Percentiles rank a stretch among this genome's conserved stretches.
These are phyloP conservation scores for Lepas anatifera DNA, from an alignment of 2,888 invertebrate genomes.

Conservation along the genomic window DNA sequence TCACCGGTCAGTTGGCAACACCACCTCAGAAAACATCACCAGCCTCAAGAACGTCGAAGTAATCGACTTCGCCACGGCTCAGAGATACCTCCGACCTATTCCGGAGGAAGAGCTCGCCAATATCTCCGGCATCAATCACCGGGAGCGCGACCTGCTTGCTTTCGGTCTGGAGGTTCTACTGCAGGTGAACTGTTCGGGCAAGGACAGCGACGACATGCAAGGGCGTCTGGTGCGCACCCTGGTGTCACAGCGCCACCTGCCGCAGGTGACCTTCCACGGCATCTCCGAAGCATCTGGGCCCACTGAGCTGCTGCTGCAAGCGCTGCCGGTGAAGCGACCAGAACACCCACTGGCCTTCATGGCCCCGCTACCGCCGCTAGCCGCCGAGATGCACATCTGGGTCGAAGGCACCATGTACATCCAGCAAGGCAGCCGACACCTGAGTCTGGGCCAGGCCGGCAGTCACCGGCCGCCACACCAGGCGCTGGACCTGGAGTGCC, in stretches of 20 bases:
- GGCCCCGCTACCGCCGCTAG: neutral
- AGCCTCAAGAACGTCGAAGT: neutral
- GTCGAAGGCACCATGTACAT: neutral
- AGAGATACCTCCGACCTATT: neutral
- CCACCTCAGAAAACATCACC: neutral
- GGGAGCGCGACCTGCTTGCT: neutral
- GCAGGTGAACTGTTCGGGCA: neutral
- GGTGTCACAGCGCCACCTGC: neutral
- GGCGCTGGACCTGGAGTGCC: neutral
- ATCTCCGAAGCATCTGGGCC: neutral
- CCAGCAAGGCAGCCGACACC: neutral
- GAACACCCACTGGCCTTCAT: neutral
- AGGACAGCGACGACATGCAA: neutral
- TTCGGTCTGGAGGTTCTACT: neutral
- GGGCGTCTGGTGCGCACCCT: neutral
- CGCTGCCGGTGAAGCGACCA: neutral
- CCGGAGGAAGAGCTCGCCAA: neutral
- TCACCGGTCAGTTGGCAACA: no score
- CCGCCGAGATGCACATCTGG: neutral
- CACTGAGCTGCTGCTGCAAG: slow-evolving; percentile 1
- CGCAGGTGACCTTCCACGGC: neutral
- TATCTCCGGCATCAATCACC: neutral
- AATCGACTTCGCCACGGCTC: neutral
- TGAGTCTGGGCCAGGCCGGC: neutral
- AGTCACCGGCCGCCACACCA: neutral